Base-by-base conservation (phyloP, 2,888 invertebrate species). In the Orthosia gracilis region DNA sequence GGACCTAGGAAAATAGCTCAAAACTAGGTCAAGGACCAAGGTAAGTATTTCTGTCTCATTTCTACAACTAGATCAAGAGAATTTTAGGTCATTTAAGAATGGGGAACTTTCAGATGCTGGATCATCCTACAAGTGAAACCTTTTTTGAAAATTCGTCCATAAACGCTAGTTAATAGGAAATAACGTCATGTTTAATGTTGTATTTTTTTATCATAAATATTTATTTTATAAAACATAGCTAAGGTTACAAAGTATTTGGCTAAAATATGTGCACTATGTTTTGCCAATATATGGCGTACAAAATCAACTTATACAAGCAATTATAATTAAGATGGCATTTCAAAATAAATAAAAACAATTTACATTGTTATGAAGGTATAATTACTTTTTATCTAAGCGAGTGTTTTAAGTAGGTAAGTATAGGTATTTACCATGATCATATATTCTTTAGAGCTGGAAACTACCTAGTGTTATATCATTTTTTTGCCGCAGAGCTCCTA, bases 11-110 rank as follows among this genome's bases (percentile, higher is more conserved):
- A 73, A 78, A 83, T 83, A 73, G 78, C 80, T 88, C 73, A 81
- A 86, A 92, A 86, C 86, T 90, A 89, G 93, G 93, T 93, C 93
- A 93, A 92, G 92, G 91, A 88, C 84, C 82, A 84, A 85, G 79
- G 80, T 87, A 82, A 83, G 73, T 82, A 78, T 86, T 85, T 87
- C 88, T 82, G 65, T 92, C 91, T 91, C 90, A 73, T 89, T 93
- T 86, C 78, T 81, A 82, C 91, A 80, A 85, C 87, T 85, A 85
- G 82, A 85, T 82, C 86, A 83, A 68, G 83, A 84, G 82, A 83
- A 83, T 86, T 85, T 81, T 90, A 90, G 91, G 91, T 90, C 91
- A 88, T 83, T 67, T 75, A 81, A 73, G 84, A 87, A 88, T 85
- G 78, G 83, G 81, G 85, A 88, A 83, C 73, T 81, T 86, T 82